phyloP scores from a whole-genome alignment of 2,797 vertebrate species.

The Fistularia commersonii region DNA sequence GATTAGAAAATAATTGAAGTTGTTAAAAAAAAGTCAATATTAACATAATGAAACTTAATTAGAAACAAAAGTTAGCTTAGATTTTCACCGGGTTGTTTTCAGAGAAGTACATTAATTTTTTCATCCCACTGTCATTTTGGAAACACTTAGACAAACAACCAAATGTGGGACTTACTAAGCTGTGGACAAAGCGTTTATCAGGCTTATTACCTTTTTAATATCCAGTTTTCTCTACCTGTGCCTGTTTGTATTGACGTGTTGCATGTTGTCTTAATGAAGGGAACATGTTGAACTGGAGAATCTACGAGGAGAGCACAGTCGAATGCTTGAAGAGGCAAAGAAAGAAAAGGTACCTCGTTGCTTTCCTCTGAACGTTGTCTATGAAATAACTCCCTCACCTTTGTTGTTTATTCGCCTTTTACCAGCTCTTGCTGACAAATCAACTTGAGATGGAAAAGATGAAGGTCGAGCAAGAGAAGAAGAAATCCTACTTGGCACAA shows the following conservation, averaged over 20 bases:
- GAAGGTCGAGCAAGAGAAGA: conserved; percentile 97
- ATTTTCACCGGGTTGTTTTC: too few species aligned
- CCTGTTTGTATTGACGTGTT: background rate
- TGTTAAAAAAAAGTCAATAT: too few species aligned
- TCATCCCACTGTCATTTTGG: too few species aligned
- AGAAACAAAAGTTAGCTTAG: too few species aligned
- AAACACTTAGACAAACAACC: too few species aligned
- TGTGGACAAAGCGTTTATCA: too few species aligned
- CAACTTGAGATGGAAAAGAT: conserved; percentile 98
- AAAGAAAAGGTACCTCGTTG: conserved; percentile 88
- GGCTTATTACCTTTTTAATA: background rate
- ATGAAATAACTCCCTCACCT: background rate
- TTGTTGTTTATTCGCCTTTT: conserved; percentile 8
- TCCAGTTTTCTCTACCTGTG: background rate
- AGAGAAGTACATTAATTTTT: too few species aligned
- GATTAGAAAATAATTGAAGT: too few species aligned
- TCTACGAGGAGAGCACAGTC: conserved; percentile 84
- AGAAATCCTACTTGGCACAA: conserved; percentile 88
- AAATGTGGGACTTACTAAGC: too few species aligned
- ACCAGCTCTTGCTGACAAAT: conserved; percentile 83
- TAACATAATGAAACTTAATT: too few species aligned
- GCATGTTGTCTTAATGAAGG: conserved; percentile 54
- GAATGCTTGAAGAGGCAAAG: conserved; percentile 85
- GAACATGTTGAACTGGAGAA: conserved; percentile 89
- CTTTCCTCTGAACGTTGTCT: conserved; percentile 4